phyloP scores from a whole-genome alignment of 2,113 vertebrate genomes.

The Xiphophorus hellerii region DNA sequence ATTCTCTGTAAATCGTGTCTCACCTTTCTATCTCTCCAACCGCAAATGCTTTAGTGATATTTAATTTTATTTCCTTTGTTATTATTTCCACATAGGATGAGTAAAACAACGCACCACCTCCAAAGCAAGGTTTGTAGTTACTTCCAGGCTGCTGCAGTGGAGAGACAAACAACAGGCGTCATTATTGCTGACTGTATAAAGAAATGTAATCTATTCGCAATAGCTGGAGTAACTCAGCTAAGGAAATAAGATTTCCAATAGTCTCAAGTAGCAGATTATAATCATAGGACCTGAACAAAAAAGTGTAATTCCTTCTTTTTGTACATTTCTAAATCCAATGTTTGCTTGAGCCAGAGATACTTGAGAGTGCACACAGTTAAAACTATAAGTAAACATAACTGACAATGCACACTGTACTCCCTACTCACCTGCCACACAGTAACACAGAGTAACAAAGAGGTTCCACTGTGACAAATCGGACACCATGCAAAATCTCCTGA shows the following conservation, averaged over 20 bases:
- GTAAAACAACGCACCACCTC: constrained; percentile 29
- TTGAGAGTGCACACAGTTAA: constrained; percentile 22
- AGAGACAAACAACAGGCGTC: constrained; percentile 28
- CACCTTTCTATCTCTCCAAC: constrained; percentile 49
- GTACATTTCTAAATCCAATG: constrained; percentile 5
- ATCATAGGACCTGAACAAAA: constrained; percentile 13
- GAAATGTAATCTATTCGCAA: constrained; percentile 23
- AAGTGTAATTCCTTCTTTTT: neutral
- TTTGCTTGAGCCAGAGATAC: constrained; percentile 31
- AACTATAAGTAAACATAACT: constrained; percentile 51
- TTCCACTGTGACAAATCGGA: constrained; percentile 55
- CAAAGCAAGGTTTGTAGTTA: constrained; percentile 34
- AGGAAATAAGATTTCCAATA: constrained; percentile 22
- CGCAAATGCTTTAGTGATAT: constrained; percentile 61
- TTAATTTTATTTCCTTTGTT: constrained; percentile 69
- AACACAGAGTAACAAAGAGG: constrained; percentile 28
- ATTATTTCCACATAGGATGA: constrained; percentile 50
- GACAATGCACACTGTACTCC: constrained; percentile 38
- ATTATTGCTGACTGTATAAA: neutral
- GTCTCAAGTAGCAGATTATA: constrained; percentile 22
- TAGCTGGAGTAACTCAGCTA: constrained; percentile 2
- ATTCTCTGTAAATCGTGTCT: constrained; percentile 53
- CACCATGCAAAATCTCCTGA: constrained; percentile 31
- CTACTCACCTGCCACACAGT: constrained; percentile 16
- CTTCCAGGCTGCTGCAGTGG: constrained; percentile 3